A percentile compares a stretch with the other conserved stretches of the same genome.
These are phyloP conservation scores for Calliopum simillimum DNA, from an alignment of 2,888 invertebrate genomes.

Conservation along the genomic window DNA sequence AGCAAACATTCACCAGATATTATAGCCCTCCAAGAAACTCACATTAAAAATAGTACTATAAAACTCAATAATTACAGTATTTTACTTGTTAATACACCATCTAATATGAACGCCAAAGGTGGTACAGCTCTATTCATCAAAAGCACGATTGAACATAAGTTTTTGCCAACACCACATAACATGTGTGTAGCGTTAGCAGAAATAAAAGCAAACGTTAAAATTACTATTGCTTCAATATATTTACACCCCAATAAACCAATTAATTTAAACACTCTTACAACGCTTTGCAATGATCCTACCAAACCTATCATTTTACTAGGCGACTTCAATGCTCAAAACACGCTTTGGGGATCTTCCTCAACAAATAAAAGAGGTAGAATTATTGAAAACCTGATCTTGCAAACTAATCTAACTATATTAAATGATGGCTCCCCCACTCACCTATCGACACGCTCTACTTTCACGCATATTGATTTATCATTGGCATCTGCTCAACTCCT, in stretches of 20 bases:
- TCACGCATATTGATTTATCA: conserved; percentile 33
- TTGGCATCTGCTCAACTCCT: conserved; percentile 12
- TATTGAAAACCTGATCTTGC: not conserved
- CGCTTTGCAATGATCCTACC: not conserved
- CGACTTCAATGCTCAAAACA: conserved; percentile 26
- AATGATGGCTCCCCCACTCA: conserved; percentile 21
- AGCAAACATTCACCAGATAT: no score
- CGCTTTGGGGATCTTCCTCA: conserved; percentile 12
- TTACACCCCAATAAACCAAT: not conserved
- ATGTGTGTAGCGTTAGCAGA: conserved; percentile 17
- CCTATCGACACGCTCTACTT: conserved; percentile 28
- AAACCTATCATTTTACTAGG: conserved; percentile 4
- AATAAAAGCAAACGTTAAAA: conserved; percentile 10
- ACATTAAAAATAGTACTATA: no score
- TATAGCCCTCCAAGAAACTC: no score
- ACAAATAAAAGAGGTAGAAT: conserved; percentile 1
- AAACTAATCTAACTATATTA: conserved; percentile 5
- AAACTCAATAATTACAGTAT: no score
- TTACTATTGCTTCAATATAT: conserved; percentile 24
- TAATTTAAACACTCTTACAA: not conserved
- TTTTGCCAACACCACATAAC: conserved; percentile 9
- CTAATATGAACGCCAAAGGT: conserved; percentile 20
- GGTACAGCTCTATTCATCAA: conserved; percentile 32
- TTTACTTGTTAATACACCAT: no score
- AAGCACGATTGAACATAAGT: conserved; percentile 12